Base-by-base conservation (phyloP, 2,113 vertebrate genomes). In the Muntiacus reevesi region DNA sequence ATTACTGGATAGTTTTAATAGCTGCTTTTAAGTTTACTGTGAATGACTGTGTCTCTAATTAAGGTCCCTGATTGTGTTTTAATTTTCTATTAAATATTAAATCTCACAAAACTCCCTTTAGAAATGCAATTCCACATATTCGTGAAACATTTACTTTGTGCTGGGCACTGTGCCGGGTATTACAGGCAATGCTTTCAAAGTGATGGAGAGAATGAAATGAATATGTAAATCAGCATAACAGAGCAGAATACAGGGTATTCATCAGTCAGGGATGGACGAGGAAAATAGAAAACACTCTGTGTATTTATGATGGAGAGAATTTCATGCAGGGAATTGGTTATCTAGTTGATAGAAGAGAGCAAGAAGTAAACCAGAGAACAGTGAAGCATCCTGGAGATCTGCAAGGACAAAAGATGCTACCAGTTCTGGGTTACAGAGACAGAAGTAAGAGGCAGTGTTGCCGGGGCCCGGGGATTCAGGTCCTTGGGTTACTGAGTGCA, bases 1-100 rank as follows among this genome's bases (percentile, higher is more conserved):
- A 92, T 96, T 95, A 71, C 3, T 74, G 67, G 62, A 67, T 83
- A 59, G 78, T 59, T 89, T 95, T 81, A 97, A 91, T 67, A 92
- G 81, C 87, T 95, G 50, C 81, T 84, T 94, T 97, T 87, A 95
- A 40, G 27, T 93, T 97, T 94, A 59, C 43, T 84, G 30, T 81
- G 85, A 95, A 67, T 85, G 82, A 81, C 94, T 89, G 17, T 50
- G 62, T 81, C 60, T 50, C 45, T 97, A 94, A 95, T 97, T 97
- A 91, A 93, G n/a, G 57, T 67, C 82, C 27, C 64, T 89, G 50
- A 97, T 93, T 97, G 15, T 89, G 43, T 59, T 96, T 25, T 97
- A 91, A 94, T 90, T 96, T 97, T 83, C 36, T 25, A 83, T 87
- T 84, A 89, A 97, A 74, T 89, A 93, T 84, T 89, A 93, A 95